Conservation (phyloP, 2,113 vertebrate species). For the Lepisosteus osseus region DNA sequence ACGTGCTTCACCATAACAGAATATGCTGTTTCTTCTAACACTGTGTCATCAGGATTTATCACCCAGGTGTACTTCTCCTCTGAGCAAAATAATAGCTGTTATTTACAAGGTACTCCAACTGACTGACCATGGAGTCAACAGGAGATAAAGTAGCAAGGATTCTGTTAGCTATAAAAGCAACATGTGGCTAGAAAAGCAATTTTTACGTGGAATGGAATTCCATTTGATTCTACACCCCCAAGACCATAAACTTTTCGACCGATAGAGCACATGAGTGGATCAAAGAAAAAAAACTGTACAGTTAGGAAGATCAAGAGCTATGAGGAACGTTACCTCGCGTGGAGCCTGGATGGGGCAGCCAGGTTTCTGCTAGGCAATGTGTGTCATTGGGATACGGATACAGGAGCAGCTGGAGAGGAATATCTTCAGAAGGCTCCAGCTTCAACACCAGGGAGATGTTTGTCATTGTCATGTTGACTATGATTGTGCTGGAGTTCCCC, state of each 20-base stretch:
- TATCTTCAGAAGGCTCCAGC: conserved; percentile 69
- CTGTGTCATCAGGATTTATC: conserved; percentile 70
- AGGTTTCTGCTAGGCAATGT: conserved; percentile 63
- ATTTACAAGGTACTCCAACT: background rate
- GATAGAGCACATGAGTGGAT: no score
- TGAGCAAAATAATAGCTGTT: conserved; percentile 39
- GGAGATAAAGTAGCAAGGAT: no score
- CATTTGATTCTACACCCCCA: no score
- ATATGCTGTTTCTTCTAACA: conserved; percentile 70
- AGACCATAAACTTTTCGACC: no score
- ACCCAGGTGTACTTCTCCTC: conserved; percentile 81
- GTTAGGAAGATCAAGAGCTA: no score
- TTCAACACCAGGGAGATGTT: conserved; percentile 78
- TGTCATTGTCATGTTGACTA: conserved; percentile 72
- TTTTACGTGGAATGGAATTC: no score
- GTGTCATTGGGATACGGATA: conserved; percentile 72
- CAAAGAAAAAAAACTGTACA: no score
- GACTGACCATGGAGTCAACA: background rate
- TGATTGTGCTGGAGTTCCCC: conserved; percentile 69
- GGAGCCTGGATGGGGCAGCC: conserved; percentile 53
- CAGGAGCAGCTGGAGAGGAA: conserved; percentile 75
- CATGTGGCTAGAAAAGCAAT: no score
- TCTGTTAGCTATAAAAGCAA: no score
- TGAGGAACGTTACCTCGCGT: conserved; percentile 63
- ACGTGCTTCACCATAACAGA: conserved; percentile 74